Evolutionary conservation across 2,113 vertebrate species (phyloP), one percentile per base, ranked within the genome.

Genomic region (Sebastes fasciatus): DNA sequence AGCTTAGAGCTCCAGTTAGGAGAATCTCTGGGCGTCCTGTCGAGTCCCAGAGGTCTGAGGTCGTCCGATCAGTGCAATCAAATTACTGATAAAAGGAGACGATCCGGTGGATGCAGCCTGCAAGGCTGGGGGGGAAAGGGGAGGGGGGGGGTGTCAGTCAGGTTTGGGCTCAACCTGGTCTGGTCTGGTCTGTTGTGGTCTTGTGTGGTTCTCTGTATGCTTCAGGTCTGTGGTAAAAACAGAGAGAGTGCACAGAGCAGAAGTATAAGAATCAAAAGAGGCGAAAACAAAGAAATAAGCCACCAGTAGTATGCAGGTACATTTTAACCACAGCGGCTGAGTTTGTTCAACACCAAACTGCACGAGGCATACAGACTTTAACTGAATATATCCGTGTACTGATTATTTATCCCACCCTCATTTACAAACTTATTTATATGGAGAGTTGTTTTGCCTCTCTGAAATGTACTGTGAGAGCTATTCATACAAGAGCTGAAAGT

Each of bases 11-110:
- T 95, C 96, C 95, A 93, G 95, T 23, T 93, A 89, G 88, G 94
- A 95, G 96, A 97, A 96, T 94, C 96, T 96, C 92, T 96, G 95
- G 92, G 96, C 90, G 95, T 96, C 91, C 94, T 95, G 62, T 95
- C 92, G 82, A 87, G 95, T 95, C 94, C 94, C 96, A 94, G 96
- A 91, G 90, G 92, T 95, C 95, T 96, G 95, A 95, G 95, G 94
- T 89, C 49, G 51, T 84, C n/a, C 9, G 57, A 55, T 85, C 72
- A 80, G 80, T 83, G 85, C 80, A 90, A 62, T 69, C n/a, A 76
- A 84, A 81, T 82, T 42, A 67, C 49, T 77, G 82, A 52, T 78
- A 60, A 82, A n/a, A 34, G 54, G 64, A 60, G 55, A 68, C 48
- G 17, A 76, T 71, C 11, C 73, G 79, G 61, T 67, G 61, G 69